Base-by-base conservation (phyloP, 2,113 vertebrate genomes). In the Hystrix cristata region DNA sequence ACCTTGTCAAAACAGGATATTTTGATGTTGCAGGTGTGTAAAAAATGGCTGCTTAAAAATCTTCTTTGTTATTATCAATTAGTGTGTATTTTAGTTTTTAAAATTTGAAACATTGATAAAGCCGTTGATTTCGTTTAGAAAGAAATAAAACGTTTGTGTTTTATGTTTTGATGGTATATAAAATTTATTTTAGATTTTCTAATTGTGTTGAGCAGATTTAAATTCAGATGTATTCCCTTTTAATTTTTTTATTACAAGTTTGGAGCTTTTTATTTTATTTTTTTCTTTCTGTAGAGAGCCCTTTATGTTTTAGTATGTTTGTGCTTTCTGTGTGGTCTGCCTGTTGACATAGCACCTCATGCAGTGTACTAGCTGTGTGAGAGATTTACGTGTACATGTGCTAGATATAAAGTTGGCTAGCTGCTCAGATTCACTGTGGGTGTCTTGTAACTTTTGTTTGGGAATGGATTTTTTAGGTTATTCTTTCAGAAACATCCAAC, bases 401-500 rank as follows among this genome's bases (percentile, higher is more conserved):
- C 51, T 92, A 38, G 38, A 38, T 38, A 2, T 84, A 29, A 31
- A 69, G 27, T 78, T 21, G 71, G 15, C 53, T 71, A n/a, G 87
- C 51, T 15, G 21, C 85, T 95, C 27, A 46, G 4, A 87, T 85
- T 74, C 13, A 88, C 94, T 87, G 15, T 34, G 23, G 16, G 14
- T 90, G 48, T 92, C 51, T 72, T 79, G 85, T 76, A 86, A 55
- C 31, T 59, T 95, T 19, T 94, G 57, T 65, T 62, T 79, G 91
- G 65, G 65, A 2, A 13, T 90, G 67, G 43, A 78, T 91, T 3
- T 55, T 98, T 98, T 27, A 99, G 99, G 97, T 99, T 80, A 99
- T 99, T 97, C 98, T 99, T 97, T 99, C 99, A n/a, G 99, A 99
- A 97, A 98, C 98, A 74, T 96, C 98, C 46, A 99, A 99, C 95